Evolutionary conservation across 2,888 invertebrate genomes (phyloP).

Genomic region (Dinocampus coccinellae): DNA sequence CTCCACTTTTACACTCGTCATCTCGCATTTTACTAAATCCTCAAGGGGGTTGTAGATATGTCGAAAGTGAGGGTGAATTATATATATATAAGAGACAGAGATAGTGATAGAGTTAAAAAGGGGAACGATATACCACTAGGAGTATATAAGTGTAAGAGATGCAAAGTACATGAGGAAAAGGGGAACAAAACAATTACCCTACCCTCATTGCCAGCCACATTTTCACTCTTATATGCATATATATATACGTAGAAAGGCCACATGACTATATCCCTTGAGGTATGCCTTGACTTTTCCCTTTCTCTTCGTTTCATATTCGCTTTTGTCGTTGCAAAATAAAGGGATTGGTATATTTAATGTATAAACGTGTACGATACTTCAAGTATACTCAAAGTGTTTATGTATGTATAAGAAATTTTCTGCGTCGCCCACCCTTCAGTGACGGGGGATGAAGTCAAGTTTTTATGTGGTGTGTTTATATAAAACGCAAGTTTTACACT

Average conservation of each 20-base stretch:
- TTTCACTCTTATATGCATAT: conserved; percentile 53
- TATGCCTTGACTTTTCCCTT: conserved; percentile 41
- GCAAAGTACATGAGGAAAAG: conserved; percentile 48
- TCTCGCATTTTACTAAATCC: conserved; percentile 23
- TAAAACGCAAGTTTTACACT: conserved; percentile 9
- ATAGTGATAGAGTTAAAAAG: conserved; percentile 11
- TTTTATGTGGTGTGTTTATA: conserved; percentile 16
- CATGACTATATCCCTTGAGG: conserved; percentile 52
- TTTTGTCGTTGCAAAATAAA: conserved; percentile 23
- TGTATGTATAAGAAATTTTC: conserved; percentile 18
- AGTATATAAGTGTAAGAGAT: conserved; percentile 46
- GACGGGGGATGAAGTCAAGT: neutral
- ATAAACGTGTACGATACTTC: conserved; percentile 16
- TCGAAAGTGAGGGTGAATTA: conserved; percentile 19
- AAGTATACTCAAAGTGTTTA: conserved; percentile 16
- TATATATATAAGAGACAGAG: conserved; percentile 7
- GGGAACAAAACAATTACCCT: conserved; percentile 62
- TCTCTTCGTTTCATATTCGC: neutral
- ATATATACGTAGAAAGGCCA: conserved; percentile 50
- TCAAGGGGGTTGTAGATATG: conserved; percentile 25
- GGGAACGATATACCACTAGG: conserved; percentile 3
- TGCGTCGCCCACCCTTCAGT: neutral
- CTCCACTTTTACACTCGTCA: conserved; percentile 23
- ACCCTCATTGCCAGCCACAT: conserved; percentile 53
- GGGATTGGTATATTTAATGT: conserved; percentile 17